Evolutionary conservation across 2,113 vertebrate genomes (phyloP), one percentile per base, ranked within the genome.

Genomic region (Siniperca knerii): DNA sequence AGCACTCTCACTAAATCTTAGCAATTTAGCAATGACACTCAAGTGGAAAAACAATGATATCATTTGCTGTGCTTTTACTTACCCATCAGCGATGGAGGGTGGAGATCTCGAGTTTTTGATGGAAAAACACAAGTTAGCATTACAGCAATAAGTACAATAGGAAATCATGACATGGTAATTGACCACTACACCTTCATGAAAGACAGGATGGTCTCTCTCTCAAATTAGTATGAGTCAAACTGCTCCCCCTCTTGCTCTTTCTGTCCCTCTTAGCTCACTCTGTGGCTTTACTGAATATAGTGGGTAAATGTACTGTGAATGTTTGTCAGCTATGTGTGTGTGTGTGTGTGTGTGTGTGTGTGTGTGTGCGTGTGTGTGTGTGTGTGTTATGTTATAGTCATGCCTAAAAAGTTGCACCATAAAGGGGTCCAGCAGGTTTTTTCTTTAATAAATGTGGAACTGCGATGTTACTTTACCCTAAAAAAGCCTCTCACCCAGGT

Each of bases 401-500:
- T 25, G 60, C 18, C 8, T 46, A 18, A 21, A 23, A 37, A 29
- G 42, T 40, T 29, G 42, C 37, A 40, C 55, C 35, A 61, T 23
- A 67, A 35, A 76, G 65, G 9, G 44, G 69, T 73, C 68, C 37
- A 35, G 54, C n/a, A 48, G n/a, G 16, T 58, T 29, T 25, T 37
- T 37, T 64, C 40, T 29, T 62, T 2, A 62, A 42, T 54, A 4
- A 12, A 40, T 55, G n/a, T n/a, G 42, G 18, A 73, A 54, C 52
- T 57, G 79, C 48, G 61, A 52, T 84, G 64, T 75, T 25, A 60
- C 13, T 70, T 50, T n/a, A 46, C 35, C 37, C 60, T 46, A 3
- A 9, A 21, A 77, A 82, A 70, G 42, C n/a, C 15, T 87, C 71
- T 77, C 46, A 64, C 37, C 35, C 79, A 60, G 37, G 42, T 62